Base-by-base conservation (phyloP, 2,888 invertebrate species). In the Cheilosia impressa region DNA sequence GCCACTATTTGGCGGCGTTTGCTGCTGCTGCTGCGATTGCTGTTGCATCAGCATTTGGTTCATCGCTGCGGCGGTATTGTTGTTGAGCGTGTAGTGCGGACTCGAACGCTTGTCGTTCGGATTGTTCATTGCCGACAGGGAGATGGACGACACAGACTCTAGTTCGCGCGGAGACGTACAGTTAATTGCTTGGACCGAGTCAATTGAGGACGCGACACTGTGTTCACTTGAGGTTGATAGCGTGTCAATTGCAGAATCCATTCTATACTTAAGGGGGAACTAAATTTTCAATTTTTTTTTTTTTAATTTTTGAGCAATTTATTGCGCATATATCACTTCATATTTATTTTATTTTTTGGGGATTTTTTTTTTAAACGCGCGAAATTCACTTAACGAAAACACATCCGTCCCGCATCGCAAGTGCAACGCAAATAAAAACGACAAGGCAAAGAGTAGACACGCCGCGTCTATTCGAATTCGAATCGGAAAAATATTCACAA, bases 221-320 rank as follows among this genome's bases (percentile, higher is more conserved):
- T 93, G 94, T 90, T 94, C 94, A 92, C 94, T 94, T 89, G 93
- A 91, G 79, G 91, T 92, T 87, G 92, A 92, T 88, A 92, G 92
- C 88, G 93, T 93, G 92, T 94, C 94, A 93, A 93, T 93, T 88
- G 93, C 93, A 90, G 93, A 93, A 91, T 94, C 94, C 94, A 94
- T 94, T 88, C 90, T 90, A 73, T 68, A 87, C 83, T 68, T 24
- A 17, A 19, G 34, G 52, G 41, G 65, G 34, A 27, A 13, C 9
- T 15, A 45, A 17, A 17, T 52, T 38, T 83, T 68, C 43, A 65
- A 66, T 47, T 31, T 68, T 73, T 13, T 43, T 75, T 76, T 50
- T n/a, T 43, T 45, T n/a, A 6, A 55, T 45, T 43, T 63, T 52
- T 34, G 17, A 57, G 38, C 38, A 38, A 38, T 38, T 38, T 38